Percentiles rank a stretch among this genome's conserved stretches.
Conservation (phyloP, 2,797 vertebrate species). For the Pangasius djambal region DNA sequence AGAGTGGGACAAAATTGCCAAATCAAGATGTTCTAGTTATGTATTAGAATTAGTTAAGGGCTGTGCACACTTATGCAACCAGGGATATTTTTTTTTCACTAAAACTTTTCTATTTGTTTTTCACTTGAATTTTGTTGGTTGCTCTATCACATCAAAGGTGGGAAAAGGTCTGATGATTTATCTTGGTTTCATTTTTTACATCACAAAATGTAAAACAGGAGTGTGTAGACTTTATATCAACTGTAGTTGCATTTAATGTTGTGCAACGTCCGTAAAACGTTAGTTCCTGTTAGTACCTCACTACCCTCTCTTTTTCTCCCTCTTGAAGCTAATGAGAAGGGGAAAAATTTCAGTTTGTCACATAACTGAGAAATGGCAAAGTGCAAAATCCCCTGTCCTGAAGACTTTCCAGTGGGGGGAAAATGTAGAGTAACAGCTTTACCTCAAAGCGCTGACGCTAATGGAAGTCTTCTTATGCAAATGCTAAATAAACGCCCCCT, state of each 20-base stretch:
- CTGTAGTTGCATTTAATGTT: neutral
- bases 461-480: neutral
- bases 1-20: neutral
- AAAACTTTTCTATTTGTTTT: neutral
- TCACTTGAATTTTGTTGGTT: neutral
- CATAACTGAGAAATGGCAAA: neutral
- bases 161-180: neutral
- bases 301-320: neutral
- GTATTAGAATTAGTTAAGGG: no score
- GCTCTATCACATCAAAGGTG: neutral
- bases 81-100: neutral
- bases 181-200: neutral
- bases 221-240: neutral
- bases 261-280: neutral
- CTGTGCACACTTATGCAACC: neutral
- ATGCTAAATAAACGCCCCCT: neutral
- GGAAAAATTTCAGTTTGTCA: neutral
- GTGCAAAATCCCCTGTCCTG: neutral
- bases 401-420: constrained; percentile 6
- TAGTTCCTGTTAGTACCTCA: constrained; percentile 15
- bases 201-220: neutral
- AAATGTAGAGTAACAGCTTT: neutral
- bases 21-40: no score
- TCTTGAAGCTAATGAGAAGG: neutral
- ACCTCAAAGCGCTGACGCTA: neutral